Conservation (phyloP, 2,888 invertebrate genomes). For the Monoplex corrugatus region DNA sequence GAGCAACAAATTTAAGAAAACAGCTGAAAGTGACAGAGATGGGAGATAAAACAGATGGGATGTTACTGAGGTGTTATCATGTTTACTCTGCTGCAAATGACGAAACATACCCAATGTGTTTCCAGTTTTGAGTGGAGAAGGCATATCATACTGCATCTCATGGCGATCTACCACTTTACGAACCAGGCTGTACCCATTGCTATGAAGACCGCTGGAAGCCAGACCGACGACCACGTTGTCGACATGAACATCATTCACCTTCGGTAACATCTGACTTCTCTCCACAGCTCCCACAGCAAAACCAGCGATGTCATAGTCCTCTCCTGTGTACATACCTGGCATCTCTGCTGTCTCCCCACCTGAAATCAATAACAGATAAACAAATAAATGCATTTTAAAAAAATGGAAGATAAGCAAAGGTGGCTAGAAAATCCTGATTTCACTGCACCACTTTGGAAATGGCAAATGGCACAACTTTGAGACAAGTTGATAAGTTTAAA, state of each 20-base stretch:
- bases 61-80: too few species aligned
- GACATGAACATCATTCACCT: conserved; percentile 84
- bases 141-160: conserved; percentile 87
- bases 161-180: conserved; percentile 88
- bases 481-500: too few species aligned
- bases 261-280: conserved; percentile 88
- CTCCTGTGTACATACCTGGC: conserved; percentile 93
- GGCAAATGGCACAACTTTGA: too few species aligned
- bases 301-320: conserved; percentile 97
- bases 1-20: too few species aligned
- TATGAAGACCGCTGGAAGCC: conserved; percentile 95
- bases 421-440: too few species aligned
- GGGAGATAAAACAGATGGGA: too few species aligned
- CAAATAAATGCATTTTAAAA: too few species aligned
- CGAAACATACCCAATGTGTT: conserved; percentile 88
- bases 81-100: too few species aligned
- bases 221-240: conserved; percentile 93
- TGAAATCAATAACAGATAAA: conserved; percentile 82
- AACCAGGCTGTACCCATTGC: conserved; percentile 96
- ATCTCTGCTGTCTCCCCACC: conserved; percentile 93
- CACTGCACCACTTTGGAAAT: too few species aligned
- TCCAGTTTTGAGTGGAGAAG: conserved; percentile 86
- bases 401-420: too few species aligned
- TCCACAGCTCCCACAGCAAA: conserved; percentile 97
- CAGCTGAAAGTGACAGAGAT: too few species aligned